Evolutionary conservation across 2,797 vertebrate genomes (phyloP), one percentile per base, ranked within the genome.

Genomic region (Otolemur crassicaudatus): DNA sequence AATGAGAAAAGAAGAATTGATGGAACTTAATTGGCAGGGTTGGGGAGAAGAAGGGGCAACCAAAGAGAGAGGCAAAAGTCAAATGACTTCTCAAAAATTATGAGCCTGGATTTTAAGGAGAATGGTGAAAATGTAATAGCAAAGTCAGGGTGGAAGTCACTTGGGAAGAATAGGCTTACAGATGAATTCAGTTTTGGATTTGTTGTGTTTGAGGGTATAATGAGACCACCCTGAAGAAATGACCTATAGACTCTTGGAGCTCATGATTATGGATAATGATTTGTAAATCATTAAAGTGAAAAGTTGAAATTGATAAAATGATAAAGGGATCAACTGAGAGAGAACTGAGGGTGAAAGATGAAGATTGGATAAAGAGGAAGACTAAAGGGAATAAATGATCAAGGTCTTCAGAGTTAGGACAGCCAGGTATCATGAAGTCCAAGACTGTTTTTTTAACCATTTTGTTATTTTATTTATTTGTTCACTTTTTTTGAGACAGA

Each of bases 221-320:
- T 96, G 81, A 27, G 34, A 77, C n/a, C 27, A 40, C 19, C 16
- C 53, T 61, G 67, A 73, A 92, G 85, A 94, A 93, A 76, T 40
- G 20, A 85, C 9, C 60, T 84, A 4, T 88, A 93, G 76, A 72
- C n/a, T 91, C 2, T 82, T 94, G 92, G 34, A 84, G 58, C 43
- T 95, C 34, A 90, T 63, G 84, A 69, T 92, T 88, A 92, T 69
- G 91, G 81, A 80, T 79, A 49, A 65, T 43, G 23, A 37, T 93
- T 95, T 94, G 75, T n/a, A 90, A 95, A 53, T 93, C n/a, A 89
- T 96, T 87, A 76, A 95, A 49, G 16, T 92, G 82, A 81, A 81
- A 93, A 85, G 29, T 93, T 91, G 82, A 90, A 96, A 86, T 60
- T 81, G 73, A 69, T 82, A 7, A 0, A 76, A 73, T 76, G 53